Base-by-base conservation (phyloP, 2,888 invertebrate genomes). In the Trissolcus japonicus region DNA sequence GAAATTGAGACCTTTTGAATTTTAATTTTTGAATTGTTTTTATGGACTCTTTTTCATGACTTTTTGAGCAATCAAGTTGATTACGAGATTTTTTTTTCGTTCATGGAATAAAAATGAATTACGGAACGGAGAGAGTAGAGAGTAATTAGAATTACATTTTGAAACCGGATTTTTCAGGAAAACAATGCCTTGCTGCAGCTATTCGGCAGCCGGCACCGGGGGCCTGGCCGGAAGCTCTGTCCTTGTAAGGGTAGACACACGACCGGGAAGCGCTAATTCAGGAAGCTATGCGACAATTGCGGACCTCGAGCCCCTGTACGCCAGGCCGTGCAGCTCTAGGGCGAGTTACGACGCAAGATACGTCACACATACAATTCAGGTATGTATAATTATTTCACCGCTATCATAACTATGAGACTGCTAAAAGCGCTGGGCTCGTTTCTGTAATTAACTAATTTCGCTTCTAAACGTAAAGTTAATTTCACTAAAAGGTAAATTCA, bases 211-310 rank as follows among this genome's bases (percentile, higher is more conserved):
- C 92, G 94, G 78, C 93, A 95, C 88, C 53, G 86, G 94, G 92
- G 85, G 94, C 93, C 84, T 94, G 92, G 89, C 94, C 93, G 87
- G 95, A 94, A 88, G 88, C 81, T 88, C 89, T 85, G 94, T 95
- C 66, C 92, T 95, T 80, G 92, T 95, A 41, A 92, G 94, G 59
- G 90, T 95, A 83, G 94, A 94, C 86, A 94, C 94, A 7, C 90
- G 94, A 77, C 94, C 94, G 59, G 94, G 94, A 65, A 94, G 94
- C 86, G 94, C 93, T 25, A 92, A 92, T 81, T 94, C 94, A 68
- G 95, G 94, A 78, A 95, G 95, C 82, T 95, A 95, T 85, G 95
- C 95, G 51, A 95, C 95, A 51, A 95, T 95, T 82, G 95, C 95
- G 72, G 95, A 95, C 88, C 91, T 95, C 83, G 95, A 95, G 76